Conservation (phyloP, 1,140 invertebrate genomes). For the Leguminivora glycinivorella region DNA sequence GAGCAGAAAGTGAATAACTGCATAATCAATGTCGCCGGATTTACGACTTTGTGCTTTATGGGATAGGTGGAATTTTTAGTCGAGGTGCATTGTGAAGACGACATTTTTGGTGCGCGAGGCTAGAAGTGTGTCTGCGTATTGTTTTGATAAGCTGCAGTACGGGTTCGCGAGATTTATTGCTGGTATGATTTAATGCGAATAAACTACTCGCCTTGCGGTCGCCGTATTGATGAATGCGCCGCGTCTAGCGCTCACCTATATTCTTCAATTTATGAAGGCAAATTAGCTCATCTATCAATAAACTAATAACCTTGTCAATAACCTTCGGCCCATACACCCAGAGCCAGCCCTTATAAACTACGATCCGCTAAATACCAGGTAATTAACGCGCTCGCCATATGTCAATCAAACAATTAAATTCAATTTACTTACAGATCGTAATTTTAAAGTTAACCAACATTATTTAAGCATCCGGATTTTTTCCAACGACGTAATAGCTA, state of each 20-base stretch:
- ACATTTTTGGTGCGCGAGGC: conserved; percentile 57
- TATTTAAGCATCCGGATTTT: conserved; percentile 28
- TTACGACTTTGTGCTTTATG: conserved; percentile 50
- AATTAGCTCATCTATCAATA: conserved; percentile 28
- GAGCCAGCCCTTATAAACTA: conserved; percentile 7
- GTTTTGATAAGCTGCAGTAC: conserved; percentile 79
- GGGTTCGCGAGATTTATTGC: conserved; percentile 78
- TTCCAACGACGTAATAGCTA: conserved; percentile 36
- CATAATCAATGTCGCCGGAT: conserved; percentile 47
- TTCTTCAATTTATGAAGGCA: conserved; percentile 36
- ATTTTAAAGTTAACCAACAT: conserved; percentile 23
- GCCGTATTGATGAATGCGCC: conserved; percentile 75
- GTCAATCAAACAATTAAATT: conserved; percentile 28
- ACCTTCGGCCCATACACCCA: conserved; percentile 8
- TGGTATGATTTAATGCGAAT: conserved; percentile 79
- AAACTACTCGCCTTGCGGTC: conserved; percentile 74
- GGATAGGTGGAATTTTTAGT: conserved; percentile 51
- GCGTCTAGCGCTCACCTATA: conserved; percentile 63
- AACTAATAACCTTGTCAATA: conserved; percentile 28
- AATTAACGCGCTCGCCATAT: conserved; percentile 6
- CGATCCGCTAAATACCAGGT: conserved; percentile 1
- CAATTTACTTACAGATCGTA: conserved; percentile 25
- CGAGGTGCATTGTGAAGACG: conserved; percentile 45
- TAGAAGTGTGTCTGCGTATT: conserved; percentile 78
- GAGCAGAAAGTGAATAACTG: conserved; percentile 49